Conservation (phyloP, 2,797 vertebrate genomes). For the Novumbra hubbsi region DNA sequence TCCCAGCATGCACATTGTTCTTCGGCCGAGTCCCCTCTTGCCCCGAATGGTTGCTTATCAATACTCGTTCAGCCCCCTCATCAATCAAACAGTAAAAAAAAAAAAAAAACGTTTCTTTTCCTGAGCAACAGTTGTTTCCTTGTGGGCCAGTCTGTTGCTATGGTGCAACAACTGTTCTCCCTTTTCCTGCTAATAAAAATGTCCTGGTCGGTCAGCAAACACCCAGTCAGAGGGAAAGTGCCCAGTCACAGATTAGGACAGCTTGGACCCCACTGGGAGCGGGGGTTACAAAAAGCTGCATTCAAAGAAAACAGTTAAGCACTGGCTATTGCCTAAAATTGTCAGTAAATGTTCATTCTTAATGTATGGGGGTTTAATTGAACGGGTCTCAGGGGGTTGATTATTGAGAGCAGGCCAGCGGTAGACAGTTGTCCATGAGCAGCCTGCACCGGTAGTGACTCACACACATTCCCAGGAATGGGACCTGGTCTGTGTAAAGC, state of each 20-base stretch:
- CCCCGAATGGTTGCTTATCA: conserved; percentile 70
- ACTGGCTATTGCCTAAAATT: conserved; percentile 67
- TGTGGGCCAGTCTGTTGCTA: conserved; percentile 59
- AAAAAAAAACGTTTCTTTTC: conserved; percentile 61
- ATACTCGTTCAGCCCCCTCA: conserved; percentile 64
- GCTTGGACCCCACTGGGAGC: conserved; percentile 38
- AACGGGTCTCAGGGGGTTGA: conserved; percentile 66
- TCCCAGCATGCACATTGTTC: conserved; percentile 51
- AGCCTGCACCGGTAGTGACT: conserved; percentile 53
- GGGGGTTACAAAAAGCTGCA: conserved; percentile 60
- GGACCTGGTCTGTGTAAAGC: conserved; percentile 76
- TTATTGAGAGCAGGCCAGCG: conserved; percentile 62
- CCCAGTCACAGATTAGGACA: conserved; percentile 44
- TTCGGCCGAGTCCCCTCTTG: not conserved
- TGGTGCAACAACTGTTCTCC: conserved; percentile 55
- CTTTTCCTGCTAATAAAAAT: conserved; percentile 77
- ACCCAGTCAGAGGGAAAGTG: conserved; percentile 13
- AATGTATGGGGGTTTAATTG: conserved; percentile 72
- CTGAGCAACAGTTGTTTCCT: conserved; percentile 68
- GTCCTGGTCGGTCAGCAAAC: conserved; percentile 48
- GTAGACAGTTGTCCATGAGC: conserved; percentile 58
- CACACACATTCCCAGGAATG: conserved; percentile 63
- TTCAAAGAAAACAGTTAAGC: conserved; percentile 74
- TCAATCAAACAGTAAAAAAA: conserved; percentile 70
- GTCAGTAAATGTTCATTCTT: conserved; percentile 73